A percentile compares a stretch with the other conserved stretches of the same genome.
These are phyloP conservation scores for Lymantria monacha DNA, from an alignment of 2,888 invertebrate species.

Conservation along the genomic window DNA sequence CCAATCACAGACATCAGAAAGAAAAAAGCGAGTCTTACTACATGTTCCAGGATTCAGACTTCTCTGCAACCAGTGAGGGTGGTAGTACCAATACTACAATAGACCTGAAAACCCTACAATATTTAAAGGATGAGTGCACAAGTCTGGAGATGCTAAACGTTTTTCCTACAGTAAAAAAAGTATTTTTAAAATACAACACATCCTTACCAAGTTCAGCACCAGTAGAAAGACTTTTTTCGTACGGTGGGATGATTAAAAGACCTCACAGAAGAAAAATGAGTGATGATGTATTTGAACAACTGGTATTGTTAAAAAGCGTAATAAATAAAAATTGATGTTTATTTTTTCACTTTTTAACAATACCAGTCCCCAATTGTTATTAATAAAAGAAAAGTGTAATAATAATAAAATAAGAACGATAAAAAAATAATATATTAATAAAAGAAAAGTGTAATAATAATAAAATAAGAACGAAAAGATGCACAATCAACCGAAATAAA, in stretches of 20 bases:
- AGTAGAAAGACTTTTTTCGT: conserved; percentile 18
- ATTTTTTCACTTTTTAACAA: no score
- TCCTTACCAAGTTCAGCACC: no score
- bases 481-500: no score
- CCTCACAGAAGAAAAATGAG: conserved; percentile 20
- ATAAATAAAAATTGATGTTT: background rate
- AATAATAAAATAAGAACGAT: no score
- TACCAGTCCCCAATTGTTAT: no score
- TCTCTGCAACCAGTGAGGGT: background rate
- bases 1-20: conserved; percentile 20
- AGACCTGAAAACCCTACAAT: background rate
- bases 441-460: no score
- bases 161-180: background rate
- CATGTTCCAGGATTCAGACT: no score
- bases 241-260: conserved; percentile 20
- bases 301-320: conserved; percentile 5
- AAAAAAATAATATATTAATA: no score
- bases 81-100: background rate
- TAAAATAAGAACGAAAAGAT: no score
- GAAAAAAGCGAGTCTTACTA: no score
- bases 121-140: background rate
- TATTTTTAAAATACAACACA: conserved; percentile 3
- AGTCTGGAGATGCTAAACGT: background rate
- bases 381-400: no score
- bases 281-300: conserved; percentile 13